Conservation (phyloP, 2,797 vertebrate genomes). For the Eulemur albifrons region DNA sequence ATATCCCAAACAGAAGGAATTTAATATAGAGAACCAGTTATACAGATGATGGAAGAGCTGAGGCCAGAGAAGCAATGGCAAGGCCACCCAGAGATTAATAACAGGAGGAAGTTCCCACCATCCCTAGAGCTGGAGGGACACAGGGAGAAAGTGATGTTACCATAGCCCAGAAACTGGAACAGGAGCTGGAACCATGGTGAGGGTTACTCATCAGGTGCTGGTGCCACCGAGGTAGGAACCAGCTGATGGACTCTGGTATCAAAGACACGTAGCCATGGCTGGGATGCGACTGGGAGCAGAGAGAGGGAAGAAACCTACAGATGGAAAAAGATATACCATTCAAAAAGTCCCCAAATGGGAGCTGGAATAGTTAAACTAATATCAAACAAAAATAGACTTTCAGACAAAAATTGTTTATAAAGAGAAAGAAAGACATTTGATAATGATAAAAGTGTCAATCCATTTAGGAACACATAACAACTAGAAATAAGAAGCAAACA, state of each 20-base stretch:
- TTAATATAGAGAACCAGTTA: neutral
- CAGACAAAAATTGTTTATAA: neutral
- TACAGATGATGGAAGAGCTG: neutral
- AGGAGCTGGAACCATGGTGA: neutral
- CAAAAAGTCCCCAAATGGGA: neutral
- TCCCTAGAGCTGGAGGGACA: neutral
- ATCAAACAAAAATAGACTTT: neutral
- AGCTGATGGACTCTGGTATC: neutral
- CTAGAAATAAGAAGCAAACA: neutral
- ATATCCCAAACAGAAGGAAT: neutral
- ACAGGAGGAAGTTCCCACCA: neutral
- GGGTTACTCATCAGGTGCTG: neutral
- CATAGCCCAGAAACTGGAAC: neutral
- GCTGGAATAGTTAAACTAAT: neutral
- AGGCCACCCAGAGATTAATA: neutral
- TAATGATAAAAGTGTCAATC: neutral
- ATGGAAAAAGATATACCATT: neutral
- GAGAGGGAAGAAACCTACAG: neutral
- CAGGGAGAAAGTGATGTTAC: neutral
- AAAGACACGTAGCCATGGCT: neutral
- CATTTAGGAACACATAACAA: neutral
- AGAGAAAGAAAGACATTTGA: slow-evolving; percentile 8
- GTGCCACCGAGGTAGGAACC: neutral
- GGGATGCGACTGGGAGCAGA: neutral
- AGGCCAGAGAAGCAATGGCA: neutral